Percentiles rank a stretch among this genome's conserved stretches.
These are phyloP conservation scores for Helicoverpa assulta DNA, from an alignment of 2,888 invertebrate genomes.

Conservation along the genomic window DNA sequence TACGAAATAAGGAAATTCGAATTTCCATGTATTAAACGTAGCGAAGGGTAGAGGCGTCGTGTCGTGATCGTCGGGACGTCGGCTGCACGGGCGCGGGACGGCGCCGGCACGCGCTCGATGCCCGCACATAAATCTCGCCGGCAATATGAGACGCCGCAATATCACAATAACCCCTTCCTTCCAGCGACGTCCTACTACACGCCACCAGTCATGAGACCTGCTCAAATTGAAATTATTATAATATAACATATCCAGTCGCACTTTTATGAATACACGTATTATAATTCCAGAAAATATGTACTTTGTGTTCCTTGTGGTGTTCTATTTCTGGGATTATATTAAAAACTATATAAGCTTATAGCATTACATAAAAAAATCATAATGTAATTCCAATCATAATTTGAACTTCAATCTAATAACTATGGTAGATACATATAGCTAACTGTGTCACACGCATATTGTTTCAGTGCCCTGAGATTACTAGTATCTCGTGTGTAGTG, in stretches of 20 bases:
- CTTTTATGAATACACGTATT: conserved; percentile 57
- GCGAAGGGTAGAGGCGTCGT: conserved; percentile 33
- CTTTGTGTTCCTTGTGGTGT: background rate
- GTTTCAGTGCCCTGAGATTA: conserved; percentile 5
- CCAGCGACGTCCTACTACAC: conserved; percentile 65
- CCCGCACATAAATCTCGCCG: conserved; percentile 82
- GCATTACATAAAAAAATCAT: too few species aligned
- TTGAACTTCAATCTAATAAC: too few species aligned
- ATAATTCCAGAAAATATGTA: conserved; percentile 48
- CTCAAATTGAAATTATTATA: conserved; percentile 76
- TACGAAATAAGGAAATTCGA: conserved; percentile 48
- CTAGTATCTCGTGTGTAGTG: conserved; percentile 1
- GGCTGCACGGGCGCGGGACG: conserved; percentile 27
- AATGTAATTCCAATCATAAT: too few species aligned
- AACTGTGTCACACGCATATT: conserved; percentile 6
- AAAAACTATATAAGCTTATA: background rate
- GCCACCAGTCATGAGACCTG: conserved; percentile 63
- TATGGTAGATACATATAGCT: background rate
- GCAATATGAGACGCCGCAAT: conserved; percentile 86
- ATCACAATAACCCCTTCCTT: conserved; percentile 83
- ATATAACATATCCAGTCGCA: conserved; percentile 59
- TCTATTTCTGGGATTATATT: conserved; percentile 24
- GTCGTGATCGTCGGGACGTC: conserved; percentile 26
- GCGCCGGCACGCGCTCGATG: conserved; percentile 62
- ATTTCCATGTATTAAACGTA: conserved; percentile 43